Base-by-base conservation (phyloP, 2,797 vertebrate species). In the Cossypha heuglini region DNA sequence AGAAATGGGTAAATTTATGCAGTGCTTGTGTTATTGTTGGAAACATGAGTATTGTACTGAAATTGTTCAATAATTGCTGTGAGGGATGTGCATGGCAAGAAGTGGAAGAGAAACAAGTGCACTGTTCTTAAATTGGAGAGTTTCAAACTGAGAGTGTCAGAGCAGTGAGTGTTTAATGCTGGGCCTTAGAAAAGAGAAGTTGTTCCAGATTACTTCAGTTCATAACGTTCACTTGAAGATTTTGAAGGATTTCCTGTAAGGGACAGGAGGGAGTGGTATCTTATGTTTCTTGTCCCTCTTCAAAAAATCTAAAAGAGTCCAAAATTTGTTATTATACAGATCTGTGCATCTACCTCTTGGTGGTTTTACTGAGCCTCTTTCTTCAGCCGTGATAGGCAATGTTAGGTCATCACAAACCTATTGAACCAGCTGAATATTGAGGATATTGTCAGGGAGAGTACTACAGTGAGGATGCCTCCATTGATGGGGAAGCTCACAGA, bases 281-380 rank as follows among this genome's bases (percentile, higher is more conserved):
- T 63, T 17, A 48, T 16, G 8, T 0, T 86, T 72, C 40, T 37
- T 71, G 16, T 37, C 26, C 31, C 11, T 7, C 20, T 84, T 91
- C 8, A 80, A 37, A 83, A 90, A 81, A 46, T 61, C 13, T 11
- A 5, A 42, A 57, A 7, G 25, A 57, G 12, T 49, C 49, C 58
- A 80, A 14, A 22, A 49, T 61, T 10, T 81, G 0, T 64, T 67
- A 1, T 24, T 51, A 11, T 15, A 12, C 10, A 25, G 0, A 1
- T 46, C 40, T 69, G 16, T 94, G 52, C 28, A 8, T 74, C 85
- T 73, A 16, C n/a, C 28, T 86, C 6, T 52, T 38, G 55, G 25
- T 90, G 19, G 33, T 35, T 80, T 54, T 42, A 37, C 33, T 0
- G 1, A 40, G 14, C 15, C 13, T 73, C 12, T 17, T 77, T 90